Base-by-base conservation (phyloP, 2,888 invertebrate species). In the Heliconius ismenius region DNA sequence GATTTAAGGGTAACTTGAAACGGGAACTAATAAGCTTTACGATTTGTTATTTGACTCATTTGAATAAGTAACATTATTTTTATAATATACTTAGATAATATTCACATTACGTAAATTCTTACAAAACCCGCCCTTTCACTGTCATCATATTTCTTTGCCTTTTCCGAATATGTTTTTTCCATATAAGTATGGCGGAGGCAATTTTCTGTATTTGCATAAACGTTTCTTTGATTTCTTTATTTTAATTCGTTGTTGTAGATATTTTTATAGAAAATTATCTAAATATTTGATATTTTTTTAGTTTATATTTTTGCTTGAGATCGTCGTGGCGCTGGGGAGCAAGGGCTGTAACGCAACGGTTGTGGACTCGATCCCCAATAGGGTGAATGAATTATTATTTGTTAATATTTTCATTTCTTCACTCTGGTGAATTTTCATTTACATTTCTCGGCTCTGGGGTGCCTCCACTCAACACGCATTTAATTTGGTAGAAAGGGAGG, bases 51-150 rank as follows among this genome's bases (percentile, higher is more conserved):
- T 67, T 39, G 15, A 64, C n/a, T 28, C 10, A 21, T 24, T 36
- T 49, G 9, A 28, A 72, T 73, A 43, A 49, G 3, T n/a, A 58
- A 36, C 7, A 36, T 39, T 24, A 43, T 67, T 73, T 39, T 43
- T 60, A 24, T 63, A 67, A 74, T 65, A 28, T n/a, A 7, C 54
- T 54, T 26, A 67, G 18, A n/a, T 43, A 67, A 70, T 74, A 74
- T 70, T 69, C 24, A 67, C 73, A 68, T 73, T 21, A 68, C 60
- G 65, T 32, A 68, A 73, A 73, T 54, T 62, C 68, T 73, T 36
- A 62, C 75, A 69, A 67, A 9, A 32, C 58, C 68, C 76, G 73
- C 76, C 76, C 60, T 60, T 76, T 73, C 39, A 36, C n/a, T 76
- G 76, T 76, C 54, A 73, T 36, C 62, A 67, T 73, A 73, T 73